Evolutionary conservation across 2,888 invertebrate genomes (phyloP).

Genomic region (Agapostemon virescens): DNA sequence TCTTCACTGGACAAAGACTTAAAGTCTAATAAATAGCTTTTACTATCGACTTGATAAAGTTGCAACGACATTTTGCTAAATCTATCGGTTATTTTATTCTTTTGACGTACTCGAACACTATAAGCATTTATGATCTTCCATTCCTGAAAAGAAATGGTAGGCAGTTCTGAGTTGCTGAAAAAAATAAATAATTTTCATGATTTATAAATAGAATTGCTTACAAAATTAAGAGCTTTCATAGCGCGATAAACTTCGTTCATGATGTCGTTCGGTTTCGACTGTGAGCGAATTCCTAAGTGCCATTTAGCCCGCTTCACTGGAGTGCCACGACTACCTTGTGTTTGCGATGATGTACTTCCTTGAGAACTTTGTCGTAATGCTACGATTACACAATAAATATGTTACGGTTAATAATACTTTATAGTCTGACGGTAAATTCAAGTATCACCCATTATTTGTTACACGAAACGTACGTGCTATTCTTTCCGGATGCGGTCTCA

Average conservation of each 20-base stretch:
- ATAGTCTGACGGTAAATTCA: neutral
- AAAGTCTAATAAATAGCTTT: constrained; percentile 98
- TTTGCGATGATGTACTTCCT: constrained; percentile 68
- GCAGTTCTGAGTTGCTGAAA: neutral
- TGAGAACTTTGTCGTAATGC: constrained; percentile 79
- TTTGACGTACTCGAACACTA: constrained; percentile 96
- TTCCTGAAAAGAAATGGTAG: constrained; percentile 83
- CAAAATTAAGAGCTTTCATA: constrained; percentile 98
- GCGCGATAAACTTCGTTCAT: constrained; percentile 99
- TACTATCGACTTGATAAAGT: constrained; percentile 99
- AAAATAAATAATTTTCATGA: neutral
- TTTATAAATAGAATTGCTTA: constrained; percentile 73
- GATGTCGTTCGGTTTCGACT: constrained; percentile 99
- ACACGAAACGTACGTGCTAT: constrained; percentile 85
- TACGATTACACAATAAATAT: constrained; percentile 60
- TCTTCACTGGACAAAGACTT: constrained; percentile 94
- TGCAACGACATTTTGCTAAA: constrained; percentile 99
- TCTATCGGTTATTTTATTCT: constrained; percentile 90
- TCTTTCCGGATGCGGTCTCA: constrained; percentile 94
- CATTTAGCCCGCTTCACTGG: constrained; percentile 97
- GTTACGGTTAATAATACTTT: neutral
- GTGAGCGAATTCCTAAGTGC: constrained; percentile 99
- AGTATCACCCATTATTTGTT: neutral
- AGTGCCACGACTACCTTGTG: constrained; percentile 82
- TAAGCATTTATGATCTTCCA: constrained; percentile 99